phyloP scores from a whole-genome alignment of 2,888 invertebrate genomes.

The Melinaea marsaeus region DNA sequence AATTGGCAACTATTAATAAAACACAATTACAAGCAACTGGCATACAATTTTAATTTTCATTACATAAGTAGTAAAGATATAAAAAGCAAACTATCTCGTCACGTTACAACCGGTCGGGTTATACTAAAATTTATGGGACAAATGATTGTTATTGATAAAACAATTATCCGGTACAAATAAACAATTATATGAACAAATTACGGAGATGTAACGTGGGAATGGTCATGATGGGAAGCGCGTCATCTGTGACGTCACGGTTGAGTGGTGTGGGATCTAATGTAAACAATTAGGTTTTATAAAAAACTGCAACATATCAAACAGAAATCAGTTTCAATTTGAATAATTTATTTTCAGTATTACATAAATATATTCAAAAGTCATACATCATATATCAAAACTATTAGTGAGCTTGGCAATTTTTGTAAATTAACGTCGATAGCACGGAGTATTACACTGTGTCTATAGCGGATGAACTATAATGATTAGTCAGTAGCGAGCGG shows the following conservation, averaged over 20 bases:
- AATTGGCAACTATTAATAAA: no score
- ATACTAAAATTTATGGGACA: constrained; percentile 51
- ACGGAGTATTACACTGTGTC: constrained; percentile 20
- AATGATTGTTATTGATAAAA: constrained; percentile 40
- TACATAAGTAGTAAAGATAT: no score
- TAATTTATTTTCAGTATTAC: no score
- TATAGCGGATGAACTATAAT: constrained; percentile 18
- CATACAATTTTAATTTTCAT: no score
- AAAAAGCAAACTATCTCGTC: background rate
- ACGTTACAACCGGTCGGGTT: constrained; percentile 15
- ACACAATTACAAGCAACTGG: no score
- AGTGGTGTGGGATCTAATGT: constrained; percentile 51
- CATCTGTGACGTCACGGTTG: constrained; percentile 61
- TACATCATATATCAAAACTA: no score
- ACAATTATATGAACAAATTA: constrained; percentile 63
- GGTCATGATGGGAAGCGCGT: constrained; percentile 67
- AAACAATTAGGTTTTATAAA: constrained; percentile 20
- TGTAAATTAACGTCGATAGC: no score
- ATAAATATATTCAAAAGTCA: no score
- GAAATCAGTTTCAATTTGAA: no score
- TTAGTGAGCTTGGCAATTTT: no score
- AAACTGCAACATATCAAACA: background rate
- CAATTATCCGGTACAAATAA: constrained; percentile 59
- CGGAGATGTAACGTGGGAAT: constrained; percentile 60
- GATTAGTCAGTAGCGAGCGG: constrained; percentile 46